Conservation (phyloP, 37 sponge, comb jelly and placozoan genomes). For the Crambe crambe region DNA sequence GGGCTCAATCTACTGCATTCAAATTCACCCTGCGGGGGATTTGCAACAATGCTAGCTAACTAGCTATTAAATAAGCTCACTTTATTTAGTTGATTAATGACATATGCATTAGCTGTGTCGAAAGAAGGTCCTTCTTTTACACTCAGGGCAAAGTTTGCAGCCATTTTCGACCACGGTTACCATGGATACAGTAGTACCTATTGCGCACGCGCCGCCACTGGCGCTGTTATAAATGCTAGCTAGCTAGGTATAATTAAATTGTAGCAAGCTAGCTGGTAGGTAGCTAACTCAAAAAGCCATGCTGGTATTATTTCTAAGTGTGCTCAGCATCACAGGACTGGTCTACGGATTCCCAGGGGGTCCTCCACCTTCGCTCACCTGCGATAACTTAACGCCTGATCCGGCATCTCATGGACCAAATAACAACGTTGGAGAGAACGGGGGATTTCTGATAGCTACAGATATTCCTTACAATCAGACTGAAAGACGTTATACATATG, state of each 20-base stretch:
- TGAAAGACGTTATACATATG: background rate
- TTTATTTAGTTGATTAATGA: background rate
- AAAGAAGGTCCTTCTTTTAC: background rate
- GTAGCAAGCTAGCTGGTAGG: background rate
- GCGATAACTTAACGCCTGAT: background rate
- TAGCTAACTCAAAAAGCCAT: background rate
- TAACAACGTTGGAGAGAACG: background rate
- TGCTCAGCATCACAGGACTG: background rate
- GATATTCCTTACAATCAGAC: background rate
- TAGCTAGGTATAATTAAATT: background rate
- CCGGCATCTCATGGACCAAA: background rate
- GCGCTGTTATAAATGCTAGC: too few relatives aligned
- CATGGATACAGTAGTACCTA: background rate
- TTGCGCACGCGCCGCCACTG: too few relatives aligned
- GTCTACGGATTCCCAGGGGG: background rate
- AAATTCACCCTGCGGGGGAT: background rate
- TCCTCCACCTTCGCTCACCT: background rate
- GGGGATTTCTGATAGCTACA: background rate
- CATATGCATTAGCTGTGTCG: background rate
- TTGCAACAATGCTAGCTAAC: background rate
- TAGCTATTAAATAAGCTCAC: background rate
- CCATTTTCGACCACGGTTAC: background rate
- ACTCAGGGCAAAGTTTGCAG: background rate
- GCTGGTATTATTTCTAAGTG: background rate
- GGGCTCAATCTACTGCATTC: background rate